Conservation (phyloP, 2,113 vertebrate genomes). For the Muntiacus reevesi region DNA sequence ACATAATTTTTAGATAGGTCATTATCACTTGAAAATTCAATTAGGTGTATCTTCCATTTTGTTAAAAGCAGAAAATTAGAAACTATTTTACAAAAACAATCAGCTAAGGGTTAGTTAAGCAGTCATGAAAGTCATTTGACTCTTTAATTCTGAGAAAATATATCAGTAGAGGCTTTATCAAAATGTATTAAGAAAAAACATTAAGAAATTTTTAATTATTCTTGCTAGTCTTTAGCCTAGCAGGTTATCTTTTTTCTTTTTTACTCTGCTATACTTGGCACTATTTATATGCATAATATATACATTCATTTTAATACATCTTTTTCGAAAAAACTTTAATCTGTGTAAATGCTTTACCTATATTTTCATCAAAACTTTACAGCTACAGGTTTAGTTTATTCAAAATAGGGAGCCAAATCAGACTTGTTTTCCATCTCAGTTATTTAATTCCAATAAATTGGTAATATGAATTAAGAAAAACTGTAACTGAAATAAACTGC, state of each 20-base stretch:
- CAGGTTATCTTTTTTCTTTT: background rate
- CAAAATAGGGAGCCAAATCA: background rate
- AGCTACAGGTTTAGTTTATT: background rate
- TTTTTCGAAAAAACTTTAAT: background rate
- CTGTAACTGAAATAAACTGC: background rate
- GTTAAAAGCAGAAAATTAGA: background rate
- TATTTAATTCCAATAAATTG: slow-evolving; percentile 12
- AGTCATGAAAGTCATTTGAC: background rate
- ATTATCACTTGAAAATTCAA: background rate
- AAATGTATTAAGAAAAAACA: background rate
- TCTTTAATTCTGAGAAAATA: slow-evolving; percentile 8
- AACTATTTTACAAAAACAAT: background rate
- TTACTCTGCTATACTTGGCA: background rate
- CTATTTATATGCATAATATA: background rate
- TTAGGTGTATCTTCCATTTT: background rate
- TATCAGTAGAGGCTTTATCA: background rate
- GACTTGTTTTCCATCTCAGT: background rate
- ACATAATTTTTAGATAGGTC: background rate
- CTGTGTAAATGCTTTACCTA: background rate
- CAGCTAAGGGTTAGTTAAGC: background rate
- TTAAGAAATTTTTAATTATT: background rate
- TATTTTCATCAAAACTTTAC: slow-evolving; percentile 16
- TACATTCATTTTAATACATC: background rate
- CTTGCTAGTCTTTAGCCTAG: background rate
- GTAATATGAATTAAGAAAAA: background rate